Evolutionary conservation across 2,797 vertebrate species (phyloP).

Genomic region (Uromys caudimaculatus): DNA sequence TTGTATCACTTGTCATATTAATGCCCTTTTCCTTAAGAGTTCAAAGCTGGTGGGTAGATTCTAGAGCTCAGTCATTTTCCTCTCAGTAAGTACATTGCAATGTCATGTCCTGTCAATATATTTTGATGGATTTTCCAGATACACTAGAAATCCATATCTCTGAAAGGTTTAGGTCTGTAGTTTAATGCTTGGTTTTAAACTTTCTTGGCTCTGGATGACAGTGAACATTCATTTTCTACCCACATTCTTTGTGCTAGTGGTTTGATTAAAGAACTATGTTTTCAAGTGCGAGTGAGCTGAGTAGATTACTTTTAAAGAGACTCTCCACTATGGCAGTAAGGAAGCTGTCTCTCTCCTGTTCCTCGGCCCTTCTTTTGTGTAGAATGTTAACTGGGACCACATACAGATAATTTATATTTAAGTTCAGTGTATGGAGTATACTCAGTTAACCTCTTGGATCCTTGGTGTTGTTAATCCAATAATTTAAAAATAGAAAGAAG

Average conservation of each 20-base stretch:
- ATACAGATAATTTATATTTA: not conserved
- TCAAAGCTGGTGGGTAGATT: not conserved
- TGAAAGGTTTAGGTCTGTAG: not conserved
- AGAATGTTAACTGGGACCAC: not conserved
- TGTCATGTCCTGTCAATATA: not conserved
- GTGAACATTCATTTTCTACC: not conserved
- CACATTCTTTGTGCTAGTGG: not conserved
- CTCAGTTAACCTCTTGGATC: not conserved
- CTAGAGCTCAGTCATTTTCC: not conserved
- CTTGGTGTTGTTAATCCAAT: not conserved
- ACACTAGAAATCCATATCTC: not conserved
- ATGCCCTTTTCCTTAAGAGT: not conserved
- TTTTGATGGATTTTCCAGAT: conserved; percentile 11
- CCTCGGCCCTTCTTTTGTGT: not conserved
- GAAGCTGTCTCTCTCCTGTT: not conserved
- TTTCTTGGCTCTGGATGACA: not conserved
- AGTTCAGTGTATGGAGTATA: not conserved
- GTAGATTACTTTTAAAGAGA: not conserved
- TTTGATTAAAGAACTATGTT: not conserved
- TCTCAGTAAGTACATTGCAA: not conserved
- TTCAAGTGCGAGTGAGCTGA: not conserved
- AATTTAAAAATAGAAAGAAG: not conserved
- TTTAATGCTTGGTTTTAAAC: not conserved
- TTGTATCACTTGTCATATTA: not conserved
- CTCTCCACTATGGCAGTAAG: not conserved